Percentiles rank a stretch among this genome's conserved stretches.
Evolutionary conservation across 2,113 vertebrate genomes (phyloP).

Genomic region (Lampris megalopsis): DNA sequence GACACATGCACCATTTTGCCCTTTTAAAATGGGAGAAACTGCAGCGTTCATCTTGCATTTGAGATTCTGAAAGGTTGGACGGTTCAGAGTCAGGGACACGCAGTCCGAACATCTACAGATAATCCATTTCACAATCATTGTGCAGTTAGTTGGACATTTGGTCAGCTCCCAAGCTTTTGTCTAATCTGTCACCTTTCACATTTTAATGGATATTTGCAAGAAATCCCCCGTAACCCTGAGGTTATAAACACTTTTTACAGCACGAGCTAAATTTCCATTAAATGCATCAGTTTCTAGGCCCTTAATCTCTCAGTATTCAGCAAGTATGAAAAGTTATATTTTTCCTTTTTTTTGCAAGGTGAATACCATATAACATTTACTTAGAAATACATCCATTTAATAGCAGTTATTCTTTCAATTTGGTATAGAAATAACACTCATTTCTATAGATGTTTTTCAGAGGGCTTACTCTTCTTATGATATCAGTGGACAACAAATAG

Average conservation of each 20-base stretch:
- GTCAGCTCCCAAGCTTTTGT: conserved; percentile 19
- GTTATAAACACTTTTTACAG: conserved; percentile 1
- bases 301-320: conserved; percentile 22
- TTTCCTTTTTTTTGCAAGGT: background rate
- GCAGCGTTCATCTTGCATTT: too few relatives aligned
- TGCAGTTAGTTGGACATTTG: background rate
- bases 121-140: conserved; percentile 1
- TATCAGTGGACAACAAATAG: conserved; percentile 9
- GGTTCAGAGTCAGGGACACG: background rate
- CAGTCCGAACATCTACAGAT: background rate
- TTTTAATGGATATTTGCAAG: conserved; percentile 41
- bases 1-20: too few relatives aligned
- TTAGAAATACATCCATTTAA: background rate
- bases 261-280: background rate
- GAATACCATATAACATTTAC: background rate
- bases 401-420: background rate
- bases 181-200: conserved; percentile 16
- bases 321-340: background rate
- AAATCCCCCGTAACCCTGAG: conserved; percentile 50
- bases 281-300: background rate
- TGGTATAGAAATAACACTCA: background rate
- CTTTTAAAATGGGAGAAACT: too few relatives aligned
- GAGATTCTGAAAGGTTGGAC: too few relatives aligned
- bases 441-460: background rate
- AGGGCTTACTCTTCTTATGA: background rate